phyloP scores from a whole-genome alignment of 1,140 invertebrate species.

The Ruditapes philippinarum region DNA sequence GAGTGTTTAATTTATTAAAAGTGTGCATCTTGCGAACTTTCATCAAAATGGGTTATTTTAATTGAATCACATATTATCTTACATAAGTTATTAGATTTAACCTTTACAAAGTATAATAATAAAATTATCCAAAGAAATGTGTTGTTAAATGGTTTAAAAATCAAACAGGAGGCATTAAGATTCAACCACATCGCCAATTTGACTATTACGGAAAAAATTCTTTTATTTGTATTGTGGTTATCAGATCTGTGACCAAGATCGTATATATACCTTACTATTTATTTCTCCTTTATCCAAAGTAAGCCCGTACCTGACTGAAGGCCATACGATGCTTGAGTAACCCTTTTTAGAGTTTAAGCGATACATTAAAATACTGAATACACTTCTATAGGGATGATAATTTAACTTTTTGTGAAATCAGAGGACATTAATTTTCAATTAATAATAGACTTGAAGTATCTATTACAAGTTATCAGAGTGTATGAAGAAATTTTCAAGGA shows the following conservation, averaged over 20 bases:
- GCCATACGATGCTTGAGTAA: conserved; percentile 21
- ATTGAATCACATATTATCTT: no score
- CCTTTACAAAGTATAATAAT: no score
- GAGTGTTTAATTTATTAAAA: not conserved
- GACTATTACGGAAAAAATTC: not conserved
- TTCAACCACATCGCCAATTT: not conserved
- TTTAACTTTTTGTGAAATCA: not conserved
- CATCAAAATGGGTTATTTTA: no score
- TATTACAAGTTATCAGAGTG: conserved; percentile 2
- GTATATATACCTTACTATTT: not conserved
- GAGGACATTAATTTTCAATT: conserved; percentile 10
- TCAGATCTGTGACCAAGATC: conserved; percentile 15
- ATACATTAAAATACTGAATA: conserved; percentile 23
- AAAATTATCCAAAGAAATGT: not conserved
- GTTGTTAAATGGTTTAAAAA: not conserved
- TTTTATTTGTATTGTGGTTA: not conserved
- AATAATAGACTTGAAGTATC: conserved; percentile 6
- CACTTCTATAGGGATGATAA: not conserved
- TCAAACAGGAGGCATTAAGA: not conserved
- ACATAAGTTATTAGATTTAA: no score
- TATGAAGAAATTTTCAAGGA: not conserved
- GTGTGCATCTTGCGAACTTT: not conserved
- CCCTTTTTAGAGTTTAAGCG: conserved; percentile 8
- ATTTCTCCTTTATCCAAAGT: conserved; percentile 11
- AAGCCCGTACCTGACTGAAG: not conserved